Base-by-base conservation (phyloP, 2,797 vertebrate species). In the Rhinatrema bivittatum region DNA sequence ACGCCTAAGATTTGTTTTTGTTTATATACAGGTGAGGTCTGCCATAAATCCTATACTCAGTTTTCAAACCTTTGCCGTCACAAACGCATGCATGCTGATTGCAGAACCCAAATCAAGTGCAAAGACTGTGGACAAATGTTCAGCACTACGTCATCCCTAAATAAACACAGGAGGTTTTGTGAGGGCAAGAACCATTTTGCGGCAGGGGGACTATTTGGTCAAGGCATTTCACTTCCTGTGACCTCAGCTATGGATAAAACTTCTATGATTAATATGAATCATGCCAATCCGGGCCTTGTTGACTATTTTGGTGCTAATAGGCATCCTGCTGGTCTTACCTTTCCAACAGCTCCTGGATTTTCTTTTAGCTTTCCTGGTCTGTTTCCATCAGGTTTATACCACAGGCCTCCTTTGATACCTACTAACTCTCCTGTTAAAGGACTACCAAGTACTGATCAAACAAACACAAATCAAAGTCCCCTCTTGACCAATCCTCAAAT, bases 111-210 rank as follows among this genome's bases (percentile, higher is more conserved):
- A 87, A 99, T 99, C 81, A 99, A 99, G 84, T 99, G 96, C 84
- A 98, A 98, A 81, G 96, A 99, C 87, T 99, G 96, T 61, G 94
- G 96, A 66, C 96, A 99, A 86, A 97, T 99, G 93, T 99, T 99
- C 88, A 99, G 96, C 87, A 99, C 96, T 82, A 99, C 96, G 50
- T 99, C 96, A 48, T 99, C 96, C 62, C 93, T 99, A 78, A 99
- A 99, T 88, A 99, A 99, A 81, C 96, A 99, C 74, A 93, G 96
- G 60, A 91, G 96, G 72, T 99, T 99, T 88, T 99, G 96, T 73
- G 96, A 99, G 81, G 96, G 96, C 60, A 98, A 99, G 80, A 97
- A 97, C 77, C 94, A 98, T 89, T 99, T 98, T 83, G 87, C 94
- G 56, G 87, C 85, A 78, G 94, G 94, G 77, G 94, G 94, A 54